Base-by-base conservation (phyloP, 2,113 vertebrate genomes). In the Ochotona princeps region DNA sequence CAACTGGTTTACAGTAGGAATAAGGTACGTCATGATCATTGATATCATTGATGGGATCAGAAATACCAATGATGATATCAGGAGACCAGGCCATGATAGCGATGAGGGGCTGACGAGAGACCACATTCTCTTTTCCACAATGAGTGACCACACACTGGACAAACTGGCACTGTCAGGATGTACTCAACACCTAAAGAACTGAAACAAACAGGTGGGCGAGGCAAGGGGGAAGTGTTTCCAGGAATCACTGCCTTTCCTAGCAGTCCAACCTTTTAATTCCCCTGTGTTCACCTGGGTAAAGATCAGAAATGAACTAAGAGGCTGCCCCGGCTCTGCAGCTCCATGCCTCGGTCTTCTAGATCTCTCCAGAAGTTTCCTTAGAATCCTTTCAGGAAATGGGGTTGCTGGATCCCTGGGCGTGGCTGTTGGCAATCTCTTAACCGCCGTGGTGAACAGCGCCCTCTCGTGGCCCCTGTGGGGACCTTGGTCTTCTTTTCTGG, bases 241-340 rank as follows among this genome's bases (percentile, higher is more conserved):
- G 67, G 74, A 75, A 89, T 47, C 61, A 66, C 44, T 79, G 54
- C 80, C 75, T 93, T 95, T 83, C 63, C 17, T 86, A 83, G 87
- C 8, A 78, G 78, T 86, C 63, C 51, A 47, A 60, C 60, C 60
- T 91, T 83, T 78, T 78, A 89, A 91, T 80, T 66, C 18, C 74
- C 63, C 28, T 83, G 63, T 63, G 79, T 30, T 47, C 57, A 69
- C 75, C 47, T 88, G 44, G 65, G 84, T 88, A 44, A 92, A 94
- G 84, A 66, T 82, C 47, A 91, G 89, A 87, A 44, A 28, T 32
- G 89, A 93, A 87, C 83, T 74, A 11, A 57, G 90, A 85, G n/a
- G 20, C 6, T 65, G 63, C 72, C 3, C 11, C 76, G 44, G 28
- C 81, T 66, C n/a, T 76, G 63, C 51, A 75, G 61, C 60, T 35